These are phyloP conservation scores for Ostrea denselamellosa DNA, from an alignment of 1,140 invertebrate species.

Conservation along the genomic window DNA sequence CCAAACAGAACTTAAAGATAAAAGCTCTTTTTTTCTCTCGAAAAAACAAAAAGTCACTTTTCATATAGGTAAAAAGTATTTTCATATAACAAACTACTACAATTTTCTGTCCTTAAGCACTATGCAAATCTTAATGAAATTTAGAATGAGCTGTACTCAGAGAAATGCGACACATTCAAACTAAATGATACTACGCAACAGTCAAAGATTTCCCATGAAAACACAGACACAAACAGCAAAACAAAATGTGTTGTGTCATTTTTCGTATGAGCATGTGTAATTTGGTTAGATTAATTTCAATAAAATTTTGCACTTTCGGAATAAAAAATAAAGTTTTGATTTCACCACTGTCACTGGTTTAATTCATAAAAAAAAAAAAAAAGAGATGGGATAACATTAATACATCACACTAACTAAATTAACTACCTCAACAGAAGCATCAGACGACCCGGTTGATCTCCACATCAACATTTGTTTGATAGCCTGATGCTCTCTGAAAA, in stretches of 20 bases:
- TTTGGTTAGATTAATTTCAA: background rate
- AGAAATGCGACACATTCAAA: background rate
- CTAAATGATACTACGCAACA: background rate
- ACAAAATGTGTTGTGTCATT: background rate
- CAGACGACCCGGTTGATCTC: background rate
- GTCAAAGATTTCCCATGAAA: background rate
- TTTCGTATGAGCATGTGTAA: too few relatives aligned
- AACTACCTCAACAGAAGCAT: background rate
- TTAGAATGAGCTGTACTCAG: too few relatives aligned
- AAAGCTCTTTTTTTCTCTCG: too few relatives aligned
- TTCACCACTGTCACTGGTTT: background rate
- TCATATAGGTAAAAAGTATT: too few relatives aligned
- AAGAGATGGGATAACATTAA: too few relatives aligned
- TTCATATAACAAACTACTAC: too few relatives aligned
- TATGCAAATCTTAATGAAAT: too few relatives aligned
- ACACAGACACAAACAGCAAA: background rate
- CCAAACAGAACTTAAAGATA: too few relatives aligned
- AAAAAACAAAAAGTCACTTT: too few relatives aligned
- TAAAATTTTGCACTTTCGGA: background rate
- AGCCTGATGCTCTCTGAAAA: conserved; percentile 38
- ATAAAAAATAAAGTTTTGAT: background rate
- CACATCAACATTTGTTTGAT: background rate
- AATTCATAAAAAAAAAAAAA: background rate
- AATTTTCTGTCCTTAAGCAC: too few relatives aligned
- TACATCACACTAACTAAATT: too few relatives aligned